phyloP scores from a whole-genome alignment of 2,113 vertebrate genomes.

The Sorex araneus region DNA sequence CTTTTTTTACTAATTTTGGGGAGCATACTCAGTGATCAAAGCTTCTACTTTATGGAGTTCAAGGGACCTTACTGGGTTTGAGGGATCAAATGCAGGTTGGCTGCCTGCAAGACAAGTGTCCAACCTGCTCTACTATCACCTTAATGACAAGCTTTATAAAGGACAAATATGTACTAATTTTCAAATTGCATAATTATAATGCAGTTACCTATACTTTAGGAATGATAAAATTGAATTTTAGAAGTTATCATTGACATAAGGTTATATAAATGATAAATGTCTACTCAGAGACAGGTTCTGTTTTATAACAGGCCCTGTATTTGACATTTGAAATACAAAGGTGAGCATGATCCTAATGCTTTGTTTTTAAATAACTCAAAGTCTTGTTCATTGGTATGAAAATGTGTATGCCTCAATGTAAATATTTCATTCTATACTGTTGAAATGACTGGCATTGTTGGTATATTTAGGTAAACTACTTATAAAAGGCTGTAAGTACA shows the following conservation, averaged over 20 bases:
- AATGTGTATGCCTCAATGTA: neutral
- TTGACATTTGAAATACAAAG: neutral
- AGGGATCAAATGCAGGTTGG: too few species aligned
- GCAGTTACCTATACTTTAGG: neutral
- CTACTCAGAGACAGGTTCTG: neutral
- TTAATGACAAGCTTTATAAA: neutral
- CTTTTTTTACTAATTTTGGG: neutral
- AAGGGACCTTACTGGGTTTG: too few species aligned
- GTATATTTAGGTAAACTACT: slow-evolving; percentile 31
- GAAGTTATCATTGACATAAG: neutral
- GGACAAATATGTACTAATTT: neutral
- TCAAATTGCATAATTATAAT: slow-evolving; percentile 34
- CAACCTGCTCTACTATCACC: too few species aligned
- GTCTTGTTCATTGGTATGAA: neutral
- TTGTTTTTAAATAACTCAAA: slow-evolving; percentile 27
- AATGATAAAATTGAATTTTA: slow-evolving; percentile 32
- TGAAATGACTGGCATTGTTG: slow-evolving; percentile 43
- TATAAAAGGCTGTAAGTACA: neutral
- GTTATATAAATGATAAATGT: neutral
- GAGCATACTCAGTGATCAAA: too few species aligned
- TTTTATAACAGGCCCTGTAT: neutral
- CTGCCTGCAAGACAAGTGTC: too few species aligned
- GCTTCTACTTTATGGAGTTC: too few species aligned
- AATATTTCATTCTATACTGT: neutral
- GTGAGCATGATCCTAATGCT: neutral